Conservation (phyloP, 2,113 vertebrate genomes). For the Cebidichthys violaceus region DNA sequence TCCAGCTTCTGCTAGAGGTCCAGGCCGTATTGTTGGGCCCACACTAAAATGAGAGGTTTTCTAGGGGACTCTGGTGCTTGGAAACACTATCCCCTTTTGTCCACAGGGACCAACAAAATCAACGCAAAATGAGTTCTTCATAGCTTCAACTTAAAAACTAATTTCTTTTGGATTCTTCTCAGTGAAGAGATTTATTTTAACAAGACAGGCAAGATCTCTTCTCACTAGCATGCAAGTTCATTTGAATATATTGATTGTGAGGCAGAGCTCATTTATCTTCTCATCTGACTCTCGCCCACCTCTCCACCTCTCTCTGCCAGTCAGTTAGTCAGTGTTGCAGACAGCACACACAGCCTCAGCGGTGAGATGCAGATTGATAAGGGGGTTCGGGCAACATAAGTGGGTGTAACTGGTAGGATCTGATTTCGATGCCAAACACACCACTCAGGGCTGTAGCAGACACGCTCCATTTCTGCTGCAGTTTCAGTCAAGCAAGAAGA, state of each 20-base stretch:
- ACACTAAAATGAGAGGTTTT: background rate
- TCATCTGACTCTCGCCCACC: slow-evolving; percentile 47
- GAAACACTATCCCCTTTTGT: background rate
- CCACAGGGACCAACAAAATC: background rate
- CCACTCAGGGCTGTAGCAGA: slow-evolving; percentile 10
- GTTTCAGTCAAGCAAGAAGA: background rate
- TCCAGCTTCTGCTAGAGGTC: background rate
- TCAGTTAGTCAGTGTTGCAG: slow-evolving; percentile 43
- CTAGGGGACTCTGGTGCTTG: background rate
- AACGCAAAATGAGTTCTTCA: background rate
- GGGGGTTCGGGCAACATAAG: slow-evolving; percentile 29
- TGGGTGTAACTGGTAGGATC: slow-evolving; percentile 53
- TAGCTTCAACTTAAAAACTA: background rate
- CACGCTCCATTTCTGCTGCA: slow-evolving; percentile 46
- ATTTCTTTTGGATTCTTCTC: slow-evolving; percentile 10
- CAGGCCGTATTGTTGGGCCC: too few species aligned
- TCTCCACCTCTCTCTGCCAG: slow-evolving; percentile 35
- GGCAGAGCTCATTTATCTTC: slow-evolving; percentile 60
- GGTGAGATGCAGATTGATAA: slow-evolving; percentile 55
- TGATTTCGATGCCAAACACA: slow-evolving; percentile 36
- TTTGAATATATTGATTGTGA: slow-evolving; percentile 48
- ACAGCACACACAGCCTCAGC: slow-evolving; percentile 18
- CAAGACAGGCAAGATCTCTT: slow-evolving; percentile 22
- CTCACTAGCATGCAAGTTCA: slow-evolving; percentile 26
- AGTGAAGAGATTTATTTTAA: slow-evolving; percentile 34